Conservation (phyloP, 2,113 vertebrate genomes). For the Platysternon megacephalum region DNA sequence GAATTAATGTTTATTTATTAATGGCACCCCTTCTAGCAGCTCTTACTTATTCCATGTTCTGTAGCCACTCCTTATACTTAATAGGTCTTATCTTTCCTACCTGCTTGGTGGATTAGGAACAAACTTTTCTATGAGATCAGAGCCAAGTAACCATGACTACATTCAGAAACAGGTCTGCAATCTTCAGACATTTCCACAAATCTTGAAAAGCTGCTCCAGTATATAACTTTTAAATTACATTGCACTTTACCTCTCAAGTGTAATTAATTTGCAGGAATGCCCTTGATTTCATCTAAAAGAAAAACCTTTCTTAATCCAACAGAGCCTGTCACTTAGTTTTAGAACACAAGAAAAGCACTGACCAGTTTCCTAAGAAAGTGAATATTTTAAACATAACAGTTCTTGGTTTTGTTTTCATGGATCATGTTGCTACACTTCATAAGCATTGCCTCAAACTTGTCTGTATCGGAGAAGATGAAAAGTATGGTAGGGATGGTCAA, state of each 20-base stretch:
- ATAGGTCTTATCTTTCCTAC: slow-evolving; percentile 33
- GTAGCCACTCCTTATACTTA: neutral
- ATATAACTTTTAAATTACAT: slow-evolving; percentile 13
- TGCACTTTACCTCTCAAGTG: slow-evolving; percentile 7
- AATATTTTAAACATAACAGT: neutral
- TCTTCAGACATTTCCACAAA: slow-evolving; percentile 6
- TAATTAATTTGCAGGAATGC: slow-evolving; percentile 31
- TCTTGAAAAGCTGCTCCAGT: slow-evolving; percentile 7
- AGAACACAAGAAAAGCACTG: neutral
- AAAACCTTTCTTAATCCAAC: neutral
- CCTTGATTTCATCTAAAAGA: neutral
- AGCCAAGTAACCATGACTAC: slow-evolving; percentile 50
- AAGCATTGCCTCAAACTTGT: neutral
- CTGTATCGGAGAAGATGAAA: neutral
- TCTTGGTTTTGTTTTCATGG: neutral
- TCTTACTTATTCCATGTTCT: neutral
- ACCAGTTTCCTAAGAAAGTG: rapidly evolving
- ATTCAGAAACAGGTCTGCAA: slow-evolving; percentile 5
- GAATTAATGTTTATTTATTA: slow-evolving; percentile 2
- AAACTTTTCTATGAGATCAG: slow-evolving; percentile 2
- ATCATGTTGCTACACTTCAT: neutral
- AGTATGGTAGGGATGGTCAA: neutral
- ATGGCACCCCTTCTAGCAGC: neutral
- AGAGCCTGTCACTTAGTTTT: neutral
- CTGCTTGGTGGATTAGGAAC: slow-evolving; percentile 19